Conservation (phyloP, 2,888 invertebrate genomes). For the Diadromus collaris region DNA sequence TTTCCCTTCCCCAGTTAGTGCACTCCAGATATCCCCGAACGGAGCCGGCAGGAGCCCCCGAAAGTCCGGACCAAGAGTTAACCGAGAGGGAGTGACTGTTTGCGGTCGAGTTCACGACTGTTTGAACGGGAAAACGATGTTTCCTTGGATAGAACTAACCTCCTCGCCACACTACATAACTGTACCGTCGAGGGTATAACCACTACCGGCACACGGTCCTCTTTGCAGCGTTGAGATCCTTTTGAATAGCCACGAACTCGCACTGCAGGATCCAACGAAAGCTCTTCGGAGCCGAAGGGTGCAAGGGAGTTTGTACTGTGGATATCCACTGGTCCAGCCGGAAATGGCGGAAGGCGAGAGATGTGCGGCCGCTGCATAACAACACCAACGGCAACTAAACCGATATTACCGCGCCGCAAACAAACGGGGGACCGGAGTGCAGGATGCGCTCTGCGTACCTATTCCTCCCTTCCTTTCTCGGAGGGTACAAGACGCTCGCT, state of each 20-base stretch:
- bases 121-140: constrained; percentile 63
- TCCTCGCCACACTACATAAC: constrained; percentile 45
- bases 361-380: constrained; percentile 34
- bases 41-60: constrained; percentile 8
- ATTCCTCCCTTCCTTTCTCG: constrained; percentile 18
- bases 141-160: constrained; percentile 49
- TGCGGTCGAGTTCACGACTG: constrained; percentile 66
- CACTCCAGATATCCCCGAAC: constrained; percentile 7
- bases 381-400: constrained; percentile 42
- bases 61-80: constrained; percentile 47
- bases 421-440: constrained; percentile 29
- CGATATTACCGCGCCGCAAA: constrained; percentile 50
- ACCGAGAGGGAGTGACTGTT: constrained; percentile 60
- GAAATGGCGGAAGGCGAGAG: constrained; percentile 28
- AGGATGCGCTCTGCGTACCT: constrained; percentile 6
- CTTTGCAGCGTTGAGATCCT: constrained; percentile 13
- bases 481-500: constrained; percentile 13
- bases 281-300: constrained; percentile 9
- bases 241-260: constrained; percentile 28
- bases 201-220: not conserved
- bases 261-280: not conserved
- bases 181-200: constrained; percentile 13
- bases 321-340: not conserved
- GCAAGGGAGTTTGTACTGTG: constrained; percentile 17
- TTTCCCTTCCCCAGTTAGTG: constrained; percentile 2